phyloP scores from a whole-genome alignment of 2,888 invertebrate species.

The Nomada flava region DNA sequence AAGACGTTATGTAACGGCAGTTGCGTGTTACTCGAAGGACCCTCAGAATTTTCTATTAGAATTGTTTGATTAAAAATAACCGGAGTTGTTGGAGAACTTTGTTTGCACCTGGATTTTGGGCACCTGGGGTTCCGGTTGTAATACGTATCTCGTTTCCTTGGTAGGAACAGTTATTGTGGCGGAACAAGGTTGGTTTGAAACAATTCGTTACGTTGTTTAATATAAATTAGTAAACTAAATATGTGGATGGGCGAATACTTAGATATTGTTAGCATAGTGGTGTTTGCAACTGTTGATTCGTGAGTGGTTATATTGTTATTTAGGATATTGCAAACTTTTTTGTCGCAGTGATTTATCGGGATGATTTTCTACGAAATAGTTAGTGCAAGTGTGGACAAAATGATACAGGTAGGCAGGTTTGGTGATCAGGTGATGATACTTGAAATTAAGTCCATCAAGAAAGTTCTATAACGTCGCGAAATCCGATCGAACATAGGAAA shows the following conservation, averaged over 20 bases:
- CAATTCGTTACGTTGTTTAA: too few species aligned
- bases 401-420: not conserved
- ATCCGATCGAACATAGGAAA: too few species aligned
- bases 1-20: not conserved
- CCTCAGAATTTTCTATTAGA: not conserved
- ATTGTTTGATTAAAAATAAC: not conserved
- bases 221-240: too few species aligned
- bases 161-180: too few species aligned
- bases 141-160: too few species aligned
- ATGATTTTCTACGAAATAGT: slow-evolving; percentile 27
- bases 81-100: not conserved
- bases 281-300: too few species aligned
- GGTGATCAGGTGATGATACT: not conserved
- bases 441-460: not conserved
- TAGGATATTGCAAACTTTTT: not conserved
- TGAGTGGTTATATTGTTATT: too few species aligned
- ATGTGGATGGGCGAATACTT: too few species aligned
- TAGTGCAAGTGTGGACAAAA: slow-evolving; percentile 26
- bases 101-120: not conserved
- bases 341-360: not conserved
- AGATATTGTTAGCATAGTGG: too few species aligned
- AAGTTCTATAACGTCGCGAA: not conserved
- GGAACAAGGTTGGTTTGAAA: too few species aligned
- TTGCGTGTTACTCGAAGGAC: not conserved
- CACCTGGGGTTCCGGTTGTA: too few species aligned